phyloP scores from a whole-genome alignment of 2,113 vertebrate genomes.

The Numida meleagris region DNA sequence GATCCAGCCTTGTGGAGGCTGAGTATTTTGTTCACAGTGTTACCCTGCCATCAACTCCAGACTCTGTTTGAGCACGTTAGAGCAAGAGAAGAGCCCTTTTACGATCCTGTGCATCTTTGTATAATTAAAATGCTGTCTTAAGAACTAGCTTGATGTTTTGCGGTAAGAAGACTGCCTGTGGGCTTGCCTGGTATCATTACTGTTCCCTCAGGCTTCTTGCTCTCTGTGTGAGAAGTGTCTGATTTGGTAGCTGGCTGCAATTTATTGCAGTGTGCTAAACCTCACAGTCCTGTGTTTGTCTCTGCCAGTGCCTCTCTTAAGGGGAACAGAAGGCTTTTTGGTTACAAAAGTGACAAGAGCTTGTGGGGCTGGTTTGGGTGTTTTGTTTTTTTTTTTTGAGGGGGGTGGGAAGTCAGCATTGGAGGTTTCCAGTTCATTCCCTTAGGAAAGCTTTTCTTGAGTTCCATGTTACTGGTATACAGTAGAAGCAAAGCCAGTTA shows the following conservation, averaged over 20 bases:
- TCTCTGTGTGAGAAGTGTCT: not conserved
- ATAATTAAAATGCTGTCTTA: conserved; percentile 38
- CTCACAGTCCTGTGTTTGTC: not conserved
- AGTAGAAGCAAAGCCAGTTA: not conserved
- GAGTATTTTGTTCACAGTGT: not conserved
- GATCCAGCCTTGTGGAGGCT: not conserved
- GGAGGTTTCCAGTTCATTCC: not conserved
- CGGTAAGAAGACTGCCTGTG: conserved; percentile 10
- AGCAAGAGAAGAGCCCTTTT: conserved; percentile 30
- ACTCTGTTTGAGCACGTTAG: conserved; percentile 39
- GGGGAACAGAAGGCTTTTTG: not conserved
- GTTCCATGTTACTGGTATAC: not conserved
- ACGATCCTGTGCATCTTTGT: not conserved
- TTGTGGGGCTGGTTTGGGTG: not conserved
- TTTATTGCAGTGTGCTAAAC: not conserved
- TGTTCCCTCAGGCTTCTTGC: not conserved
- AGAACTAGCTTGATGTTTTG: conserved; percentile 26
- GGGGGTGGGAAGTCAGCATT: not conserved
- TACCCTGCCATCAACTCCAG: not conserved
- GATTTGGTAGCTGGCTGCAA: not conserved
- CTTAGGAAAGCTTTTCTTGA: not conserved
- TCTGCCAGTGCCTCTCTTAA: not conserved
- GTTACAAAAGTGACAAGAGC: not conserved
- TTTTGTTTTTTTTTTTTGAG: not conserved
- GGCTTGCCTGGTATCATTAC: not conserved